Evolutionary conservation across 1,140 invertebrate genomes (phyloP).

Genomic region (Lordiphosa stackelbergi): DNA sequence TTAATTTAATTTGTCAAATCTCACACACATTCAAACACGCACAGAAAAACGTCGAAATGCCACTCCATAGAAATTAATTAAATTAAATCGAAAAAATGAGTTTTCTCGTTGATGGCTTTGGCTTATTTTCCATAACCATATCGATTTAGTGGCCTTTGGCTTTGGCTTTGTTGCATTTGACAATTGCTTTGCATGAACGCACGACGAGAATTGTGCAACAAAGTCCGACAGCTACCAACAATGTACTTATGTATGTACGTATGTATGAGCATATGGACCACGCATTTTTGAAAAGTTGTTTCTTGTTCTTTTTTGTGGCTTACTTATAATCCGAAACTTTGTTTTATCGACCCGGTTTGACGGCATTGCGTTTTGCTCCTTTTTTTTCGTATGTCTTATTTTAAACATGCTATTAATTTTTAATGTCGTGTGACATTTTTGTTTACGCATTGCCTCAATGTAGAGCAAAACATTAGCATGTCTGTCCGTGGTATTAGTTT

Average conservation of each 20-base stretch:
- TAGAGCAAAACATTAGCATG: conserved; percentile 68
- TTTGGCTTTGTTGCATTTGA: conserved; percentile 55
- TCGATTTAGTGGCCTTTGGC: conserved; percentile 59
- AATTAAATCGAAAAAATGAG: conserved; percentile 17
- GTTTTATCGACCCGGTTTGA: conserved; percentile 61
- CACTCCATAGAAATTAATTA: conserved; percentile 43
- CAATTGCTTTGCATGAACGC: conserved; percentile 65
- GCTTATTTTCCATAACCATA: conserved; percentile 29
- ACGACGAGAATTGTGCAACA: conserved; percentile 52
- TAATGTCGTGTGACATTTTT: conserved; percentile 67
- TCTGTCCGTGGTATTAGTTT: conserved; percentile 42
- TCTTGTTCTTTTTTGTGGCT: conserved; percentile 55
- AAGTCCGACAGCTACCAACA: conserved; percentile 27
- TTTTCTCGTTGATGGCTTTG: conserved; percentile 26
- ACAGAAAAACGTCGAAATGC: conserved; percentile 37
- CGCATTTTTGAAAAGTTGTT: conserved; percentile 68
- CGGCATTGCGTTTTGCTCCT: conserved; percentile 45
- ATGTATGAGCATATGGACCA: conserved; percentile 38
- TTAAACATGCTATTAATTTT: conserved; percentile 64
- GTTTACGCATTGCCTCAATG: conserved; percentile 56
- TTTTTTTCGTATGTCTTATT: conserved; percentile 45
- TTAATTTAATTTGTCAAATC: conserved; percentile 55
- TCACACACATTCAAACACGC: conserved; percentile 22
- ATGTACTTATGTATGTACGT: neutral
- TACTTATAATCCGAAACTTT: conserved; percentile 40